phyloP scores from a whole-genome alignment of 2,797 vertebrate species.

The Fistularia commersonii region DNA sequence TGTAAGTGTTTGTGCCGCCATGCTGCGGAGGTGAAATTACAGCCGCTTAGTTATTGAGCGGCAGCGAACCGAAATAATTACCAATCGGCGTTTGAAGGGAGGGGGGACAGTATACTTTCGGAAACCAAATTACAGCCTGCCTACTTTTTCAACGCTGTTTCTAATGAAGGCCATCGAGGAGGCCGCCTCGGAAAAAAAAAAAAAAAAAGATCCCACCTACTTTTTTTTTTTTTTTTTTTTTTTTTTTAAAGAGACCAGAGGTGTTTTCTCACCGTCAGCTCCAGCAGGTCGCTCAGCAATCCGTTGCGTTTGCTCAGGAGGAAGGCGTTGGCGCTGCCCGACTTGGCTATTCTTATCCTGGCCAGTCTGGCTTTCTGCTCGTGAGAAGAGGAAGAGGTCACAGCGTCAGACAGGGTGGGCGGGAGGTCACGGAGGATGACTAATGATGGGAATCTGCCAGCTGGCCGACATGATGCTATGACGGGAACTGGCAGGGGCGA shows the following conservation, averaged over 20 bases:
- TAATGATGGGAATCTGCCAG: conserved; percentile 34
- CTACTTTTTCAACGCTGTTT: conserved; percentile 14
- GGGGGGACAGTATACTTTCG: conserved; percentile 30
- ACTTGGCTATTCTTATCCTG: conserved; percentile 92
- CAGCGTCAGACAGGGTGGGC: conserved; percentile 48
- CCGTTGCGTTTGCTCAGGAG: conserved; percentile 91
- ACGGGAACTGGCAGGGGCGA: too few species aligned
- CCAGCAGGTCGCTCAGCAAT: conserved; percentile 87
- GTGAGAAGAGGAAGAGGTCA: conserved; percentile 56
- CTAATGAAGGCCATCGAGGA: conserved; percentile 30
- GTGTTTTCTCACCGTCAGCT: conserved; percentile 84
- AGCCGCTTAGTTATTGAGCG: conserved; percentile 17
- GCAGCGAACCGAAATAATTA: conserved; percentile 43
- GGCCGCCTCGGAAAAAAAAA: conserved; percentile 14
- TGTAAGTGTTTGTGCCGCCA: not conserved
- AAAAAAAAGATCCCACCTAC: too few species aligned
- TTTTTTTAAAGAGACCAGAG: conserved; percentile 14
- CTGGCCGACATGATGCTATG: too few species aligned
- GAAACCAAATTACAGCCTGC: conserved; percentile 27
- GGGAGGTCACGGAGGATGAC: conserved; percentile 35
- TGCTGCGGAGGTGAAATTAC: conserved; percentile 11
- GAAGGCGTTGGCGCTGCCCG: conserved; percentile 87
- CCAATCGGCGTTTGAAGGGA: conserved; percentile 25
- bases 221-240: conserved; percentile 21
- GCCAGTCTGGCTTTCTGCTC: conserved; percentile 90